Evolutionary conservation across 2,113 vertebrate genomes (phyloP).

Genomic region (Pungitius pungitius): DNA sequence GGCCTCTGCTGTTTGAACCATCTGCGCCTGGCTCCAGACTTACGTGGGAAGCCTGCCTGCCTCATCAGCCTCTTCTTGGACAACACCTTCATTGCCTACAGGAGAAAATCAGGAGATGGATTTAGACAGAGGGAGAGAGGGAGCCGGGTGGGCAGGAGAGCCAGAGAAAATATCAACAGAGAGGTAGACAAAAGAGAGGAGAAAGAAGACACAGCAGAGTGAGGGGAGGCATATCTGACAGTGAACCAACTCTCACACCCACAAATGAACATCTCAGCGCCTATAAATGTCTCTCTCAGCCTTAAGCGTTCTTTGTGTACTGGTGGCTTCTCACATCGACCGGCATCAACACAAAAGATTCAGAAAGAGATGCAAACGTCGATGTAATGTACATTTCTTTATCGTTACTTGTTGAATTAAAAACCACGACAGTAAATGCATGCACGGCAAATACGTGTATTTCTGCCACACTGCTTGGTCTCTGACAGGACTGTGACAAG

Average conservation of each 20-base stretch:
- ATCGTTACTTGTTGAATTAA: not conserved
- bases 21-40: slow-evolving; percentile 76
- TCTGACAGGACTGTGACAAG: not conserved
- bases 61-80: slow-evolving; percentile 98
- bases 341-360: not conserved
- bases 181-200: slow-evolving; percentile 7
- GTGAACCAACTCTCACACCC: slow-evolving; percentile 39
- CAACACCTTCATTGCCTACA: slow-evolving; percentile 97
- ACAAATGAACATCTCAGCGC: slow-evolving; percentile 11
- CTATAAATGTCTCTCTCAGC: slow-evolving; percentile 4
- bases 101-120: slow-evolving; percentile 28
- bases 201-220: slow-evolving; percentile 9
- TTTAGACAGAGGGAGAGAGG: slow-evolving; percentile 7
- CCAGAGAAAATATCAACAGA: slow-evolving; percentile 30
- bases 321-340: not conserved
- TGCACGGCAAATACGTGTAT: not conserved
- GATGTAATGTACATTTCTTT: not conserved
- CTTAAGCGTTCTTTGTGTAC: slow-evolving; percentile 23
- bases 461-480: not conserved
- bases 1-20: slow-evolving; percentile 54
- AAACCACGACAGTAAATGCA: not conserved
- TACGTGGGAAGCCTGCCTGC: slow-evolving; percentile 97
- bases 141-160: slow-evolving; percentile 27
- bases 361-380: slow-evolving; percentile 1
- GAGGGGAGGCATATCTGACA: slow-evolving; percentile 22